Evolutionary conservation across 2,113 vertebrate genomes (phyloP), one percentile per base, ranked within the genome.

Genomic region (Ptilorrhoa leucosticta): DNA sequence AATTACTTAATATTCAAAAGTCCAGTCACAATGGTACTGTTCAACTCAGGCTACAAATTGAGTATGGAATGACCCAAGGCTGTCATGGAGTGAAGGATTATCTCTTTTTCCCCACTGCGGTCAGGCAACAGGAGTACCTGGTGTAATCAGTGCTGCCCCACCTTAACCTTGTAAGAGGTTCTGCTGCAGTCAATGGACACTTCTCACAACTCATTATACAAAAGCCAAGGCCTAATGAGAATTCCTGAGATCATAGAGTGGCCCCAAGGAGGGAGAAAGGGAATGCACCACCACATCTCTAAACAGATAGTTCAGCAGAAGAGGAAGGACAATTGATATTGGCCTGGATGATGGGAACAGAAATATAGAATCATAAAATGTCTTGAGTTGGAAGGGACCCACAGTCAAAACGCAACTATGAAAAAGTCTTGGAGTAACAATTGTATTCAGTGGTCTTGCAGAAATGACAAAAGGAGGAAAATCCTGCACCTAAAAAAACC

Each of bases 231-330:
- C 42, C 35, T 28, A 33, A 44, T 27, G 35, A 72, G 35, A 64
- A 71, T 35, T 80, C 50, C 57, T 64, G 35, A 56, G 57, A 48
- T 35, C 1, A 0, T 0, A 35, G 35, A 42, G 57, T 6, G 6
- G 66, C 42, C 24, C 21, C 35, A 64, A 64, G 14, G 31, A 57
- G 17, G 35, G 6, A 57, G 28, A 56, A 88, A 54, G 3, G 30
- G 42, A 71, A 64, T 35, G 30, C 6, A 79, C 24, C 57, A 40
- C 21, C 35, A 56, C 42, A 88, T 26, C 13, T 72, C 66, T 33
- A 71, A 93, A 56, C 23, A 64, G 12, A n/a, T n/a, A 47, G 18
- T 37, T 87, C 33, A 71, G 56, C 61, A 71, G 31, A 68, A 76
- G 44, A 33, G 47, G 57, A 58, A 87, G 44, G 64, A 68, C 4